These are phyloP conservation scores for Gallinago solitaria DNA, from an alignment of 2,797 vertebrate genomes.

Conservation along the genomic window DNA sequence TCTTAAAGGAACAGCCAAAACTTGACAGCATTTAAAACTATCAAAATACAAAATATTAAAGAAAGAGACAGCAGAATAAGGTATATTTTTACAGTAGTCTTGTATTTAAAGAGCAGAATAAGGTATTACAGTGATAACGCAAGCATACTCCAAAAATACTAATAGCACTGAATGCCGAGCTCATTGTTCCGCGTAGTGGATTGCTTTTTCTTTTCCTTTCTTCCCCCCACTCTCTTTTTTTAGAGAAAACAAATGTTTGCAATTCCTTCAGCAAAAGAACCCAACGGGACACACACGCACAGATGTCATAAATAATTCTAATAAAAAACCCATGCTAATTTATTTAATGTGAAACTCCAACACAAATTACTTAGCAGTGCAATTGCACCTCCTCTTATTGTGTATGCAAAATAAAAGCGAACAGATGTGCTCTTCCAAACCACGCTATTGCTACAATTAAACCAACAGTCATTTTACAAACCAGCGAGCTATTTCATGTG, in stretches of 20 bases:
- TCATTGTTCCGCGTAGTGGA: slow-evolving; percentile 3
- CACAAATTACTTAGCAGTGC: slow-evolving; percentile 22
- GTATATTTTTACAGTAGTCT: not conserved
- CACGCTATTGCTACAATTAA: slow-evolving; percentile 54
- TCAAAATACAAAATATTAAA: slow-evolving; percentile 40
- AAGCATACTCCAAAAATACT: not conserved
- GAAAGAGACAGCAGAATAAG: slow-evolving; percentile 40
- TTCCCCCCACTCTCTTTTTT: not conserved
- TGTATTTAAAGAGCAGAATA: not conserved
- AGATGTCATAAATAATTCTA: slow-evolving; percentile 57
- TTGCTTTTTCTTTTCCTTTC: not conserved
- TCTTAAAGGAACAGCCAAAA: not conserved
- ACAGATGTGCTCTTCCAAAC: slow-evolving; percentile 64
- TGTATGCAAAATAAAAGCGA: slow-evolving; percentile 7
- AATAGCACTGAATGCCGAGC: slow-evolving; percentile 44
- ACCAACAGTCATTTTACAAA: slow-evolving; percentile 49
- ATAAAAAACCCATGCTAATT: slow-evolving; percentile 67
- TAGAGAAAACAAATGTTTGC: not conserved
- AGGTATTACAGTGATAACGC: slow-evolving; percentile 17
- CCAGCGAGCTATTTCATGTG: slow-evolving; percentile 30
- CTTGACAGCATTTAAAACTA: slow-evolving; percentile 39
- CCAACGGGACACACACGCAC: not conserved
- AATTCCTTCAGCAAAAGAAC: not conserved
- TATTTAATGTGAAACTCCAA: slow-evolving; percentile 62
- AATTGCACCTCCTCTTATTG: slow-evolving; percentile 55